Evolutionary conservation across 1,140 invertebrate species (phyloP).

Genomic region (Berghia stephanieae): DNA sequence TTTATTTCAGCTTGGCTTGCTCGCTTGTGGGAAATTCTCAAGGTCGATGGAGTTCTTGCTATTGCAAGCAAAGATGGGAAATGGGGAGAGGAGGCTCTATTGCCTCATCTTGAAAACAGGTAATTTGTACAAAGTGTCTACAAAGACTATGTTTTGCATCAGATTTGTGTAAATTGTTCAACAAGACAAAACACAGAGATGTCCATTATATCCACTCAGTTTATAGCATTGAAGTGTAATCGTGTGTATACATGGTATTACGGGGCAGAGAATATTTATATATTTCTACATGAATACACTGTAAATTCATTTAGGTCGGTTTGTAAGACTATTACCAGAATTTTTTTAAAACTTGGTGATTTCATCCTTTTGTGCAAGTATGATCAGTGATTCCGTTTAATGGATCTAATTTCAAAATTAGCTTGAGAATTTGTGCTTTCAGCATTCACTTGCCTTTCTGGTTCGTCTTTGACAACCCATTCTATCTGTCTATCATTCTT

Average conservation of each 20-base stretch:
- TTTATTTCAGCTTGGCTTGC: conserved; percentile 55
- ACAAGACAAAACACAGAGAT: background rate
- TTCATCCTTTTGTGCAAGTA: too few species aligned
- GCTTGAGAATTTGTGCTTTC: too few species aligned
- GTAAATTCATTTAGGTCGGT: too few species aligned
- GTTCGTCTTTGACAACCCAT: too few species aligned
- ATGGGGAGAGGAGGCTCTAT: conserved; percentile 46
- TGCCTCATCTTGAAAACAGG: conserved; percentile 38
- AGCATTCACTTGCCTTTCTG: too few species aligned
- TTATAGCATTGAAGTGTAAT: background rate
- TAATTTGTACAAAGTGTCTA: conserved; percentile 15
- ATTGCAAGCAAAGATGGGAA: conserved; percentile 43
- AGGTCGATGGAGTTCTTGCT: conserved; percentile 46
- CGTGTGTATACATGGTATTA: too few species aligned
- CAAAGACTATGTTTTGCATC: background rate
- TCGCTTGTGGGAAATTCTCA: conserved; percentile 55
- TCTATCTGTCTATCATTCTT: background rate
- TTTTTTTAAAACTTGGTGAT: too few species aligned
- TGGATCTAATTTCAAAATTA: too few species aligned
- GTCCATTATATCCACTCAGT: background rate
- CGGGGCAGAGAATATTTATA: too few species aligned
- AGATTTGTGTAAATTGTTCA: background rate
- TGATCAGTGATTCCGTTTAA: too few species aligned
- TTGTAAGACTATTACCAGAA: too few species aligned
- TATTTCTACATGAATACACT: too few species aligned